A percentile compares a stretch with the other conserved stretches of the same genome.
Evolutionary conservation across 2,113 vertebrate genomes (phyloP).

Genomic region (Tympanuchus pallidicinctus): DNA sequence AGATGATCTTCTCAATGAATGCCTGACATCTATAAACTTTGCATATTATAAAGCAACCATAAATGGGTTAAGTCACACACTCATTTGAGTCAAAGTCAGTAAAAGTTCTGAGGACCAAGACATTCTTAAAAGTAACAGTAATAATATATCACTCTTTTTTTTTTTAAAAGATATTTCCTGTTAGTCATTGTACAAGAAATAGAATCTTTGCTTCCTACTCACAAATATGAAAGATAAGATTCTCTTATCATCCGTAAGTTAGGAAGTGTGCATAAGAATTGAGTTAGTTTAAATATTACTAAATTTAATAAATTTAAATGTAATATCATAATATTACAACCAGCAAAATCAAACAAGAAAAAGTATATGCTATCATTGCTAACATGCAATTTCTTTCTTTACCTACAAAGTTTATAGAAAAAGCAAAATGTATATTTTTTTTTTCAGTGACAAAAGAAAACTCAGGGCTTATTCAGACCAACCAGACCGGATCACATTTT

Average conservation of each 20-base stretch:
- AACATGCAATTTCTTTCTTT: not conserved
- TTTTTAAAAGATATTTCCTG: not conserved
- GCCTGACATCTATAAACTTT: not conserved
- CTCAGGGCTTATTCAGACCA: not conserved
- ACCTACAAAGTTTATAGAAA: not conserved
- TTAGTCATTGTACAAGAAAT: not conserved
- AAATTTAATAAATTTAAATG: not conserved
- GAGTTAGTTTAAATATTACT: not conserved
- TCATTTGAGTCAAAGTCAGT: not conserved
- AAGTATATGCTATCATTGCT: not conserved
- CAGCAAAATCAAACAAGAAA: not conserved
- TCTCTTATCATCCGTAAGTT: not conserved
- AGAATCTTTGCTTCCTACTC: not conserved
- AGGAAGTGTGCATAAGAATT: not conserved
- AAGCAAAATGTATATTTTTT: not conserved
- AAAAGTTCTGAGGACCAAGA: not conserved
- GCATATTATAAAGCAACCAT: not conserved
- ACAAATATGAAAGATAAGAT: not conserved
- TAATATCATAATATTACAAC: not conserved
- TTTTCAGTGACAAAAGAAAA: not conserved
- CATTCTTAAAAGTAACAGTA: not conserved
- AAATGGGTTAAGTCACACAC: not conserved
- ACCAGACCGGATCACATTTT: not conserved
- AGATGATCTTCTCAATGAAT: not conserved
- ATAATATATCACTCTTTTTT: not conserved